Conservation (phyloP, 2,797 vertebrate genomes). For the Amphiprion clarkii region DNA sequence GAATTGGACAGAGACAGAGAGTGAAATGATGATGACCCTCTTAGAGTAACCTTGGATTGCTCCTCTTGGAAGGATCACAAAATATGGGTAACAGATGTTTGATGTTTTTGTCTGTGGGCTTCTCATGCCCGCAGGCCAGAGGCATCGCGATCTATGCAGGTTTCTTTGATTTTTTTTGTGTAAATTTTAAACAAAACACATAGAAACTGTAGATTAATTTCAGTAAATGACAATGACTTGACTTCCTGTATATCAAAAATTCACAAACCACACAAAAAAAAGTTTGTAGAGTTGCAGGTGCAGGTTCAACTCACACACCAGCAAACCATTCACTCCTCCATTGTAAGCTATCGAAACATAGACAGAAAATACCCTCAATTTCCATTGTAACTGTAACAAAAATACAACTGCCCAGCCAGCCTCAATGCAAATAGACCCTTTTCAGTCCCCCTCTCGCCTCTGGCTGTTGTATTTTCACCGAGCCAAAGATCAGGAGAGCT, state of each 20-base stretch:
- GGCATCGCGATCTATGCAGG: slow-evolving; percentile 26
- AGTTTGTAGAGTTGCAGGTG: slow-evolving; percentile 16
- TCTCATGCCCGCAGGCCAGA: slow-evolving; percentile 53
- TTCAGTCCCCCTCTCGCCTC: slow-evolving; percentile 54
- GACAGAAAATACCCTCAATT: background rate
- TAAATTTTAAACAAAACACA: slow-evolving; percentile 28
- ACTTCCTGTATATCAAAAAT: background rate
- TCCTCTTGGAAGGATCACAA: slow-evolving; percentile 54
- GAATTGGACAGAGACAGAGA: slow-evolving; percentile 45
- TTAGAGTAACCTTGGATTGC: slow-evolving; percentile 56
- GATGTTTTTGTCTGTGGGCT: slow-evolving; percentile 65
- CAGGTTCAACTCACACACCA: background rate
- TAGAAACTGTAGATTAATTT: background rate
- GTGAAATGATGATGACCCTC: slow-evolving; percentile 63
- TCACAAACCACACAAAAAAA: background rate
- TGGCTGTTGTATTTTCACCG: slow-evolving; percentile 70
- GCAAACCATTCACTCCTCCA: background rate
- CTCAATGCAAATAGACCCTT: slow-evolving; percentile 36
- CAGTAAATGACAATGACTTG: background rate
- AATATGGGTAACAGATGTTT: slow-evolving; percentile 79
- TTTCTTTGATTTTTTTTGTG: slow-evolving; percentile 24
- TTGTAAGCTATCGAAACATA: background rate
- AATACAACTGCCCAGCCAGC: slow-evolving; percentile 22
- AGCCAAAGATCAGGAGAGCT: slow-evolving; percentile 68
- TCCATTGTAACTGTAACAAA: slow-evolving; percentile 29